Percentiles rank a stretch among this genome's conserved stretches.
These are phyloP conservation scores for Anarhynchus alexandrinus DNA, from an alignment of 2,113 vertebrate genomes.

Conservation along the genomic window DNA sequence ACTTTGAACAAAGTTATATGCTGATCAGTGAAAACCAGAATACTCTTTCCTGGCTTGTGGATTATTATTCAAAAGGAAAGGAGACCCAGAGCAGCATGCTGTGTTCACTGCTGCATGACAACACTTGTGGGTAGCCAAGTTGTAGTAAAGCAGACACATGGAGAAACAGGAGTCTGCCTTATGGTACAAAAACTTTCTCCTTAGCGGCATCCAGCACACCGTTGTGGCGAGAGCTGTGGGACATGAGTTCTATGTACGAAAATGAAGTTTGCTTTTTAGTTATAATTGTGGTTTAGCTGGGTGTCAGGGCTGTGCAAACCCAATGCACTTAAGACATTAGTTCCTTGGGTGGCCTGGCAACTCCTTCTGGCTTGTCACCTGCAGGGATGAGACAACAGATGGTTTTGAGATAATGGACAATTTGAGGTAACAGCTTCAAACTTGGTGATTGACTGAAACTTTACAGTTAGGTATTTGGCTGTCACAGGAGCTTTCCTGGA, in stretches of 20 bases:
- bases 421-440: not conserved
- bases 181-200: not conserved
- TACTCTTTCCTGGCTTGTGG: not conserved
- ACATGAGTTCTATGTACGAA: not conserved
- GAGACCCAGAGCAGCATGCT: not conserved
- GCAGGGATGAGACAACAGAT: not conserved
- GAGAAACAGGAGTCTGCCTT: not conserved
- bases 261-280: not conserved
- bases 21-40: conserved; percentile 13
- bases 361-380: not conserved
- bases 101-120: not conserved
- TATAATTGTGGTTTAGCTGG: not conserved
- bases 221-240: not conserved
- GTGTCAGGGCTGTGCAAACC: not conserved
- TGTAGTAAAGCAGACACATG: not conserved
- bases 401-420: not conserved
- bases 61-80: not conserved
- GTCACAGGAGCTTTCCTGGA: not conserved
- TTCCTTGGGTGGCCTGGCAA: not conserved
- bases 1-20: conserved; percentile 25
- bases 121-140: not conserved
- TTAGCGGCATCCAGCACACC: not conserved
- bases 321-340: not conserved
- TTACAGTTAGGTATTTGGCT: not conserved
- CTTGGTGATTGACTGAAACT: not conserved